phyloP scores from a whole-genome alignment of 1,140 invertebrate species.

The honey bee (Apis mellifera) region Amel_HAv3.1 CM009938.2:6688501-6689000 shows the following conservation, averaged over 20 bases:
- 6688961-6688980: background rate
- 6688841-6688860: background rate
- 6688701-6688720: constrained; percentile 66
- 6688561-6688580: background rate
- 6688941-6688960: background rate
- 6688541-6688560: background rate
- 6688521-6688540: too few species aligned
- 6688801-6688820: background rate
- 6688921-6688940: background rate
- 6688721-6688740: constrained; percentile 60
- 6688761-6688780: background rate
- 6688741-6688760: constrained; percentile 47
- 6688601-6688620: constrained; percentile 24
- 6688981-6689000: too few species aligned
- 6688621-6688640: constrained; percentile 40
- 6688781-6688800: background rate
- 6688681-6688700: constrained; percentile 65
- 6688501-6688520: too few species aligned
- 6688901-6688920: background rate
- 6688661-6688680: constrained; percentile 38
- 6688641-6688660: background rate
- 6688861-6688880: too few species aligned
- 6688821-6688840: background rate
- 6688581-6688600: constrained; percentile 2
- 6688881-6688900: background rate